Base-by-base conservation (phyloP, 2,797 vertebrate species). In the Heteromormyrus szaboi region DNA sequence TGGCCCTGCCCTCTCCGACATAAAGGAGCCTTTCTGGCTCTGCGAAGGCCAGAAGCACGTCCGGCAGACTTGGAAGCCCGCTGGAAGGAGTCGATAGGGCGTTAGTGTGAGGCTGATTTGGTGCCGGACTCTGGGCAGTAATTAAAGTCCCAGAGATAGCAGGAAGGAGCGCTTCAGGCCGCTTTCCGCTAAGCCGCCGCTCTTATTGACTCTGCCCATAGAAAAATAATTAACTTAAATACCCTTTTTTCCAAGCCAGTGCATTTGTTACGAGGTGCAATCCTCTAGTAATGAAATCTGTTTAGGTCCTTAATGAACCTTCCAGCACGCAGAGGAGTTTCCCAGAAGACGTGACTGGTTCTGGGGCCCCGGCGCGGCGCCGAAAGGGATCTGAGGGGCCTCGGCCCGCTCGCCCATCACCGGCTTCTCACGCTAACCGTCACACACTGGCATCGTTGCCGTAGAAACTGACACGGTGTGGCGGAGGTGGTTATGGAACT, bases 171-270 rank as follows among this genome's bases (percentile, higher is more conserved):
- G 68, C 68, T 83, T 33, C 19, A 81, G 68, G 65, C 85, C 41
- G 9, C 62, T 51, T 79, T 83, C 59, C 85, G 68, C 51, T 87
- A 89, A 29, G 85, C 68, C 41, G 44, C 14, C 51, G 19, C 6
- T 44, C 46, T 17, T 87, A 87, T 87, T 87, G 68, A 87, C 68
- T 83, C 41, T 33, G 2, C 44, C 56, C 59, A 68, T n/a, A 72
- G 65, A 89, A 87, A 83, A 87, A 89, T 87, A 87, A 87, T 87
- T 81, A 50, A 87, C 89, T 87, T 48, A 89, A 89, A 62, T 87
- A 89, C 88, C 50, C 41, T 89, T 83, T 87, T 54, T 89, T 85
- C 79, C 79, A 29, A 29, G 22, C 76, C 79, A 85, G 54, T 85
- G 41, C 53, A 85, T 89, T 88, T 84, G 81, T 86, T 86, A 86